Base-by-base conservation (phyloP, 1,140 invertebrate genomes). In the Xylocopa sonorina region DNA sequence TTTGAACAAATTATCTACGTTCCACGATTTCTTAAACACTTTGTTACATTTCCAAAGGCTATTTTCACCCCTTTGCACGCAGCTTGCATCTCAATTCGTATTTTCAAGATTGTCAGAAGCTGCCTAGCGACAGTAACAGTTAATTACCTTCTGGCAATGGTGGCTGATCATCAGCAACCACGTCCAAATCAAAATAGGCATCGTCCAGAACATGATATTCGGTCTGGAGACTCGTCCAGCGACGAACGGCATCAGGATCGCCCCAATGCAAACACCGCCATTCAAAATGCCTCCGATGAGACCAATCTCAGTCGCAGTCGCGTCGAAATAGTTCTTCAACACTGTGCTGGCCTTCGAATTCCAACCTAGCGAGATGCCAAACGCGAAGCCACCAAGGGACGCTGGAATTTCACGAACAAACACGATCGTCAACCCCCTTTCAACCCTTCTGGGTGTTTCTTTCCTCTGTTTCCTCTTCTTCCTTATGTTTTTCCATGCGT, bases 281-380 rank as follows among this genome's bases (percentile, higher is more conserved):
- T 86, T 86, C 6, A 90, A 10, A 4, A 83, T 66, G 16, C 27
- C 66, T 14, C 82, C 87, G 7, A 90, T 58, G 0, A 88, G n/a
- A 16, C 86, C 84, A 10, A 87, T 87, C 32, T 90, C 83, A 4
- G 29, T 51, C 0, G 10, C 14, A 4, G 53, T 86, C 18, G 83
- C 89, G 32, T 85, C 78, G 3, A 89, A 32, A 10, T 86, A 57
- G 21, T 83, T 83, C 46, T 76, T 75, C 21, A 90, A 50, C 12
- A 82, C 74, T 24, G 76, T 41, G 14, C 68, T 64, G 2, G 84
- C 84, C 38, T 78, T 84, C 1, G 89, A 90, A 67, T 86, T 90
- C 89, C 89, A 91, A 24, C 85, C 89, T 2, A 91, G 64, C 0
- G 84, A 80, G 3, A 89, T 84, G 9, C 89, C 90, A 0, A 89